phyloP scores from a whole-genome alignment of 2,797 vertebrate species.

The Spinus pinus region DNA sequence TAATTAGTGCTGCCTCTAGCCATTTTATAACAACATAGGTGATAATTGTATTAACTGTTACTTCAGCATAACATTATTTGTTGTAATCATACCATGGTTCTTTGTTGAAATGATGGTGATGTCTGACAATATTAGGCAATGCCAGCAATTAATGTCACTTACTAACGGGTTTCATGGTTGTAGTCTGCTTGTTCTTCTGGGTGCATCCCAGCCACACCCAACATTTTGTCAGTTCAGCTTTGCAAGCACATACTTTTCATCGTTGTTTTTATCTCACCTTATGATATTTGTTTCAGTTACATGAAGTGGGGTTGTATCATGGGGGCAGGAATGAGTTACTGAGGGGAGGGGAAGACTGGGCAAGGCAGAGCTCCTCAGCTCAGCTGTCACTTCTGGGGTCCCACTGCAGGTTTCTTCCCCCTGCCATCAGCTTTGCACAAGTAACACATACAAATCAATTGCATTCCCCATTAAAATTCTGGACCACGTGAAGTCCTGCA shows the following conservation, averaged over 20 bases:
- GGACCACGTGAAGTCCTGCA: conserved; percentile 44
- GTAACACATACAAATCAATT: conserved; percentile 60
- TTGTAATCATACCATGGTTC: conserved; percentile 42
- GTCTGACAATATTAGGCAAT: conserved; percentile 60
- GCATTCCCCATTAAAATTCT: conserved; percentile 61
- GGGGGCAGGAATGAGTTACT: neutral
- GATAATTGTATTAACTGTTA: conserved; percentile 64
- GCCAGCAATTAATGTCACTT: conserved; percentile 69
- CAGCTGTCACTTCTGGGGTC: neutral
- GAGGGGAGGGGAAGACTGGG: neutral
- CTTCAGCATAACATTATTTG: conserved; percentile 59
- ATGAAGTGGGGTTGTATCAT: neutral
- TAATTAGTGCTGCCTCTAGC: conserved; percentile 61
- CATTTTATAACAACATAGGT: conserved; percentile 43
- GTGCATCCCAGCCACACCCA: conserved; percentile 48
- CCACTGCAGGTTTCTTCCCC: neutral
- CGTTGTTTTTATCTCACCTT: conserved; percentile 14
- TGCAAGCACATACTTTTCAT: conserved; percentile 50
- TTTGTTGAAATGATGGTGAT: conserved; percentile 55
- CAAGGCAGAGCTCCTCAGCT: neutral
- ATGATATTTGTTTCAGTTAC: neutral
- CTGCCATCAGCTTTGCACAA: conserved; percentile 28
- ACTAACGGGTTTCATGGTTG: conserved; percentile 66
- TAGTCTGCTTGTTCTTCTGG: conserved; percentile 62
- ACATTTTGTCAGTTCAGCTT: conserved; percentile 55